A percentile compares a stretch with the other conserved stretches of the same genome.
These are phyloP conservation scores for Tenualosa thibaudeaui DNA, from an alignment of 2,797 vertebrate species.

Conservation along the genomic window DNA sequence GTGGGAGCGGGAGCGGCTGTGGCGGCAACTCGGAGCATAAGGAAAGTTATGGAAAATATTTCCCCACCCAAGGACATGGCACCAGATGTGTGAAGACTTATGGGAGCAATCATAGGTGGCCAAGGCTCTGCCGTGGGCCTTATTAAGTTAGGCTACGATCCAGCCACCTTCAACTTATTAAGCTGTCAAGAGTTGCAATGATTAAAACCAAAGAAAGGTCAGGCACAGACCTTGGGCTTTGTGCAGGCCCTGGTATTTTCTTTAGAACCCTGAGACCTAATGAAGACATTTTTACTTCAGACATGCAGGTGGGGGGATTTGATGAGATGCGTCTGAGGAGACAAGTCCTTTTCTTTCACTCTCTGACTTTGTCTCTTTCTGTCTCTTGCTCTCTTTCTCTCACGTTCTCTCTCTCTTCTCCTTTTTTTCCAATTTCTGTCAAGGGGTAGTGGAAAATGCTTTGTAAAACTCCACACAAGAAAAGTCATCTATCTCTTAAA, in stretches of 20 bases:
- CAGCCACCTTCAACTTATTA: slow-evolving; percentile 99
- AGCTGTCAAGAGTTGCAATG: slow-evolving; percentile 97
- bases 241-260: slow-evolving; percentile 89
- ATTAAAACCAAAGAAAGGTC: slow-evolving; percentile 99
- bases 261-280: slow-evolving; percentile 85
- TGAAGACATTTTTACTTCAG: slow-evolving; percentile 87
- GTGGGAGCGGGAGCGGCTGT: slow-evolving; percentile 59
- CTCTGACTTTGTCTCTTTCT: slow-evolving; percentile 61
- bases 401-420: slow-evolving; percentile 55
- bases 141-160: slow-evolving; percentile 98
- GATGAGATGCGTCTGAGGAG: slow-evolving; percentile 84
- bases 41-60: slow-evolving; percentile 97
- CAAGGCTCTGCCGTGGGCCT: slow-evolving; percentile 90
- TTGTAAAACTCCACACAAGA: slow-evolving; percentile 47
- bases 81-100: slow-evolving; percentile 98
- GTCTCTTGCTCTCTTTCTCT: slow-evolving; percentile 51
- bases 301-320: slow-evolving; percentile 75
- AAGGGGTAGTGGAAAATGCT: slow-evolving; percentile 8
- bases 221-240: slow-evolving; percentile 89
- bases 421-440: slow-evolving; percentile 48
- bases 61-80: slow-evolving; percentile 90
- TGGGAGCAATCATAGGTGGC: slow-evolving; percentile 97
- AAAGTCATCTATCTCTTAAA: slow-evolving; percentile 78
- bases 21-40: slow-evolving; percentile 74
- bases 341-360: slow-evolving; percentile 65